phyloP scores from a whole-genome alignment of 37 sponge, comb jelly and placozoan species.

The Ephydatia muelleri region DNA sequence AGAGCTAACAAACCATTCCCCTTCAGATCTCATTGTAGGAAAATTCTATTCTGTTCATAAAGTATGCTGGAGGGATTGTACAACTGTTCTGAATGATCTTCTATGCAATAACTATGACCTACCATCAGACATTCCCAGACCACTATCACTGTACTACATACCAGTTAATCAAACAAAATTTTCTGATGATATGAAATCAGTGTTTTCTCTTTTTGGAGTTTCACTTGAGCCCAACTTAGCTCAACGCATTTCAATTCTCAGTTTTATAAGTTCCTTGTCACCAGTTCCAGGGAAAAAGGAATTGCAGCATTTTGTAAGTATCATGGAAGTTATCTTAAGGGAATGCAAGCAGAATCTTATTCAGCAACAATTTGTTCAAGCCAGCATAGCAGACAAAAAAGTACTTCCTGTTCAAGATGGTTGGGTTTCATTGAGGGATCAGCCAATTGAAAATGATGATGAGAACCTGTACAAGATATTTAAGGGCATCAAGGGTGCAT shows the following conservation, averaged over 20 bases:
- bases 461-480: constrained; percentile 24
- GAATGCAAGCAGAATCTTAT: not conserved
- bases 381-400: not conserved
- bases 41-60: constrained; percentile 26
- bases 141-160: constrained; percentile 22
- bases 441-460: constrained; percentile 39
- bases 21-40: constrained; percentile 11
- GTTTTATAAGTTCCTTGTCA: constrained; percentile 38
- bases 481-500: constrained; percentile 7
- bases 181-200: constrained; percentile 4
- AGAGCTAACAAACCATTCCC: not conserved
- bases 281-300: constrained; percentile 7
- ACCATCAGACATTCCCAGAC: constrained; percentile 29
- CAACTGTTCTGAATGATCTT: constrained; percentile 35
- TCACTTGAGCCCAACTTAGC: constrained; percentile 4
- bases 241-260: constrained; percentile 5
- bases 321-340: constrained; percentile 3
- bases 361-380: not conserved
- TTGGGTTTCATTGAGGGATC: constrained; percentile 35
- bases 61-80: constrained; percentile 47
- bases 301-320: constrained; percentile 29
- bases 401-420: constrained; percentile 33
- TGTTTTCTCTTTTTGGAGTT: constrained; percentile 25
- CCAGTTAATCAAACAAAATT: not conserved
- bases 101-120: constrained; percentile 3